A percentile compares a stretch with the other conserved stretches of the same genome.
Evolutionary conservation across 2,888 invertebrate genomes (phyloP).

Genomic region (Dexiosoma caninum): DNA sequence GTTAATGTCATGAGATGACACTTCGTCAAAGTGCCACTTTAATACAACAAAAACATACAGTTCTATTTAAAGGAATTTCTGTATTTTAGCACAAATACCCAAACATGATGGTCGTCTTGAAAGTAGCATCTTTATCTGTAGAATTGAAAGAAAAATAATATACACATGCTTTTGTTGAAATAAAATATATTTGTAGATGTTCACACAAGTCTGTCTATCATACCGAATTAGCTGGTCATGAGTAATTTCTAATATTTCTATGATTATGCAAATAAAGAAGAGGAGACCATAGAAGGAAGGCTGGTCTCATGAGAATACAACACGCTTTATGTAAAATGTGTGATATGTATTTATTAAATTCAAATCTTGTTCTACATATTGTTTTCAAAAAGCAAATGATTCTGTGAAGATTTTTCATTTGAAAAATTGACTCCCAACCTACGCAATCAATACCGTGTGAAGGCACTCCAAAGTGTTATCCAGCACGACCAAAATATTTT

Average conservation of each 20-base stretch:
- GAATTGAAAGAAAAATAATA: not conserved
- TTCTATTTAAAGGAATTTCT: not conserved
- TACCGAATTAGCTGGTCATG: too few relatives aligned
- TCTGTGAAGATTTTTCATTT: too few relatives aligned
- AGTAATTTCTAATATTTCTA: too few relatives aligned
- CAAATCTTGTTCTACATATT: too few relatives aligned
- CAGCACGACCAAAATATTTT: conserved; percentile 3
- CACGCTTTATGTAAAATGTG: too few relatives aligned
- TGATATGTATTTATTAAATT: too few relatives aligned
- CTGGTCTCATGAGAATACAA: too few relatives aligned
- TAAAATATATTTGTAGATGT: too few relatives aligned
- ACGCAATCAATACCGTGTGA: not conserved
- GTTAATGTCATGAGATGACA: conserved; percentile 22
- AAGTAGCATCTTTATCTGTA: not conserved
- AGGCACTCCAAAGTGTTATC: not conserved
- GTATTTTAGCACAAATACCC: not conserved
- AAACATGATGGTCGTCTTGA: not conserved
- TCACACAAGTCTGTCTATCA: not conserved
- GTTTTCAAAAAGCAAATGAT: too few relatives aligned
- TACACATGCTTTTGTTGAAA: not conserved
- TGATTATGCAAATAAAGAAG: too few relatives aligned
- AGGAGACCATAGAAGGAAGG: too few relatives aligned
- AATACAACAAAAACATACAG: not conserved
- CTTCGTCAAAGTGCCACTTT: conserved; percentile 14
- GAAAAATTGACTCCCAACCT: too few relatives aligned